Base-by-base conservation (phyloP, 2,113 vertebrate genomes). In the Dunckerocampus dactyliophorus region DNA sequence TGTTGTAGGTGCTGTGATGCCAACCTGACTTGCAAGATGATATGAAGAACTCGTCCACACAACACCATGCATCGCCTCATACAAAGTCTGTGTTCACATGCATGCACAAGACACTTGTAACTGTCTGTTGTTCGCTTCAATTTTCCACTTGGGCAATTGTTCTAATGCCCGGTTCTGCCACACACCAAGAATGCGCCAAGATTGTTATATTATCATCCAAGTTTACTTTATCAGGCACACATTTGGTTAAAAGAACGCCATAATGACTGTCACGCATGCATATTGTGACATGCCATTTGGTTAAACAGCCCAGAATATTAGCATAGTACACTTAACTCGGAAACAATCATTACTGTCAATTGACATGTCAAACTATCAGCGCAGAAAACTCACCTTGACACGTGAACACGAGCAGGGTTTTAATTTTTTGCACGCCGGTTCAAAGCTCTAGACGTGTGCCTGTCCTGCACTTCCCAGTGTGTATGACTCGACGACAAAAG, bases 331-430 rank as follows among this genome's bases (percentile, higher is more conserved):
- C n/a, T 21, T 19, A 13, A 56, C 19, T 42, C 13, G n/a, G 3
- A 42, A 14, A 15, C 37, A 65, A 67, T 19, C 63, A 12, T 53
- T 19, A 56, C 20, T 19, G 20, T 47, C 59, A 58, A n/a, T 53
- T 53, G 53, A 61, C 68, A 75, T 75, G n/a, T 39, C 69, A 17
- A 71, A 47, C 50, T 48, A 42, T 53, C 39, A 17, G 31, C 0
- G 62, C 47, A 24, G 51, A 67, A 47, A 79, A 88, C 89, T 90
- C 80, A 89, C 88, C 83, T 75, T 65, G 57, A 50, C 61, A 42
- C 52, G 51, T 72, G 63, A 59, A 66, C 28, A 39, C 24, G 69
- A 79, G 59, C 79, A 73, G 82, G 82, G 68, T 45, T 48, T 31
- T 34, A 17, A 28, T 45, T 63, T 20, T 42, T 3, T 65, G 58